phyloP scores from a whole-genome alignment of 2,113 vertebrate genomes.

The Catharus minimus region DNA sequence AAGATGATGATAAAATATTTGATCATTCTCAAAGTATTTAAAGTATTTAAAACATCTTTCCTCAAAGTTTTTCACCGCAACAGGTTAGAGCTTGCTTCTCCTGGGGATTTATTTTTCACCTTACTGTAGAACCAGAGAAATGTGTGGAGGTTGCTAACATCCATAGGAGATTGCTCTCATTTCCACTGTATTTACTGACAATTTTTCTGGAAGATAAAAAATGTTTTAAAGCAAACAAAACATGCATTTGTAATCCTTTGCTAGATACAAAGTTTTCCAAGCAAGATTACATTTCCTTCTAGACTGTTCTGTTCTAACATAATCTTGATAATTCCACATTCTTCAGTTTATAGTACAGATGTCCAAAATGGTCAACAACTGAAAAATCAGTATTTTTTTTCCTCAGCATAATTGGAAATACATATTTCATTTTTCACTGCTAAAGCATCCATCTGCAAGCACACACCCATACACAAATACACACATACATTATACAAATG shows the following conservation, averaged over 20 bases:
- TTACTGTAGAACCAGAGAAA: neutral
- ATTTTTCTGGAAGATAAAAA: conserved; percentile 24
- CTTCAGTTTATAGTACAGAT: neutral
- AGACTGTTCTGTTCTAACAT: neutral
- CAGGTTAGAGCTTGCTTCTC: neutral
- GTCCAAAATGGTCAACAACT: neutral
- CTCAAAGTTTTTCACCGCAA: neutral
- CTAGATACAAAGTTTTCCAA: neutral
- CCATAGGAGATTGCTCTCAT: neutral
- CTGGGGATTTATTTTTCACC: neutral
- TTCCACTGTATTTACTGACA: neutral
- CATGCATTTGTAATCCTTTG: neutral
- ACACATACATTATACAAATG: neutral
- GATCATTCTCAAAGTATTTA: neutral
- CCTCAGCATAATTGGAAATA: neutral
- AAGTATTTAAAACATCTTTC: neutral
- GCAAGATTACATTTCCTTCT: neutral
- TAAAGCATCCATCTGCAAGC: neutral
- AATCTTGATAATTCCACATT: neutral
- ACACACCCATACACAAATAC: neutral
- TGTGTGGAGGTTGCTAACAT: neutral
- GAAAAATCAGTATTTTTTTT: neutral
- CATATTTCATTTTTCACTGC: neutral
- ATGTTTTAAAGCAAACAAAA: conserved; percentile 1
- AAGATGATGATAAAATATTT: neutral